Conservation (phyloP, 2,888 invertebrate species). For the Drosophila falleni region DNA sequence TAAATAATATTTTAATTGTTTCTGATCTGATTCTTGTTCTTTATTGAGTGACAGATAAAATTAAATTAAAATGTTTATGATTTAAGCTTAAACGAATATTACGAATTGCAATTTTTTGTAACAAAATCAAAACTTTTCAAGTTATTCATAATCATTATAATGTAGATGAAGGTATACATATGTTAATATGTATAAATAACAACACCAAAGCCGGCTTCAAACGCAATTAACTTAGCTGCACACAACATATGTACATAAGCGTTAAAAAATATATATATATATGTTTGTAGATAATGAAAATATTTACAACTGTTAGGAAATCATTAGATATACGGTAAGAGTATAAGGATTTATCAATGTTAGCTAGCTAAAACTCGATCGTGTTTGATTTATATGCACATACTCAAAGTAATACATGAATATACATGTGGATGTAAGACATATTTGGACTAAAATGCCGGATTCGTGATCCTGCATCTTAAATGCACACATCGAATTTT, state of each 20-base stretch:
- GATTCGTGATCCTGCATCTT: conserved; percentile 53
- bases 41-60: conserved; percentile 58
- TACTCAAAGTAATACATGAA: conserved; percentile 11
- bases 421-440: conserved; percentile 1
- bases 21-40: conserved; percentile 42
- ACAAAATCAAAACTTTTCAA: conserved; percentile 65
- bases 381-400: conserved; percentile 17
- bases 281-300: conserved; percentile 39
- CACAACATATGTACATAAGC: conserved; percentile 16
- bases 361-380: conserved; percentile 47
- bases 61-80: conserved; percentile 37
- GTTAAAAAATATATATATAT: conserved; percentile 4
- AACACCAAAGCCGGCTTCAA: conserved; percentile 68
- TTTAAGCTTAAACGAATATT: conserved; percentile 43
- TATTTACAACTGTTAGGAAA: conserved; percentile 64
- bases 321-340: conserved; percentile 34
- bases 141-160: conserved; percentile 38
- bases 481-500: conserved; percentile 46
- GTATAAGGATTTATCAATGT: conserved; percentile 27
- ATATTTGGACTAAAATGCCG: conserved; percentile 21
- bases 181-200: conserved; percentile 62
- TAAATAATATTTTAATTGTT: conserved; percentile 7
- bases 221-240: conserved; percentile 27
- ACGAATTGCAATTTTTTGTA: conserved; percentile 42
- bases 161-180: conserved; percentile 39